Evolutionary conservation across 2,797 vertebrate genomes (phyloP), one percentile per base, ranked within the genome.

Genomic region (Syndactyla subalaris): DNA sequence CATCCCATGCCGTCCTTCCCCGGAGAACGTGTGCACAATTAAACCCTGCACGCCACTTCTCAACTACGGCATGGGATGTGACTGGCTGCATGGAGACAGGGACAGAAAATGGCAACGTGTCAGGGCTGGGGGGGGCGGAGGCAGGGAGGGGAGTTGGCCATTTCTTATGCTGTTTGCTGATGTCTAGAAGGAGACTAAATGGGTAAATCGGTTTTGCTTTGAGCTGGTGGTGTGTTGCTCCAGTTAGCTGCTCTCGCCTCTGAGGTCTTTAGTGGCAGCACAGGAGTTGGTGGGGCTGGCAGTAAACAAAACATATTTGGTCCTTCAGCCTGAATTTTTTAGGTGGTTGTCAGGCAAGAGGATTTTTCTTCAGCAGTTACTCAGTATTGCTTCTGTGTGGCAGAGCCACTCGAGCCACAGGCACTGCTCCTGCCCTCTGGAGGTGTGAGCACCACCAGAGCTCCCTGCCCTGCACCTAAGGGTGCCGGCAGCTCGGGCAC

Each of bases 51-150:
- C 17, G 1, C 82, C 1, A 32, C 55, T 86, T 54, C 73, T 94
- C 90, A 43, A 9, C 85, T 71, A 4, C 2, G 3, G 66, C 63
- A 68, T 62, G 89, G 91, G 89, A 73, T 95, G 83, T 79, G 96
- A 59, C 62, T 71, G 30, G 73, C 90, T 52, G 66, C 34, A 10
- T 85, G 93, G 87, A 91, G 83, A 92, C 10, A 0, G 85, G 88
- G 73, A 81, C 83, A 81, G 77, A 96, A 92, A 81, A 90, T 88
- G 79, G 89, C 84, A 93, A 85, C 29, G n/a, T 88, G 79, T 89
- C 73, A 74, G 87, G 66, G 72, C 58, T 23, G 38, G 59, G 52
- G 77, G 29, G 38, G 38, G 23, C 7, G 38, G 71, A 80, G 57
- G 67, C 5, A 1, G 38, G 70, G 57, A 79, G 58, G 83, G 54